Percentiles rank a stretch among this genome's conserved stretches.
phyloP scores from a whole-genome alignment of 2,797 vertebrate genomes.

The Aselliscus stoliczkanus region DNA sequence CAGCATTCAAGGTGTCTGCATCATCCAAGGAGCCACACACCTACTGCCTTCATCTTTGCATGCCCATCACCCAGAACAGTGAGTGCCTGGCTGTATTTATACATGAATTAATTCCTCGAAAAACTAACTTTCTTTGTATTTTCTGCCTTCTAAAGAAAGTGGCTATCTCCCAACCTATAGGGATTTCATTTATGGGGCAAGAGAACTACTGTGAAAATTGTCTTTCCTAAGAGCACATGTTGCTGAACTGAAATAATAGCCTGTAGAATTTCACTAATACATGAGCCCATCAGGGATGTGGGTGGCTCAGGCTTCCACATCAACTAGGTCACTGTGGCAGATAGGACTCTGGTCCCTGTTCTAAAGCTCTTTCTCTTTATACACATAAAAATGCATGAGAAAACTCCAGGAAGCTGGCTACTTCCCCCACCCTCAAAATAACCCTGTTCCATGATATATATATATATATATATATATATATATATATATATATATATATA shows the following conservation, averaged over 20 bases:
- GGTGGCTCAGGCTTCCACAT: background rate
- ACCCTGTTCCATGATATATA: slow-evolving; percentile 48
- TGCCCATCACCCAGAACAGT: background rate
- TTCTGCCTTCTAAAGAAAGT: background rate
- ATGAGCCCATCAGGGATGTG: background rate
- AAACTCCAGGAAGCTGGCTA: background rate
- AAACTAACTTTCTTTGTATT: background rate
- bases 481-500: background rate
- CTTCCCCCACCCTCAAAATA: slow-evolving; percentile 26
- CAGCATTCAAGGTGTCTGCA: background rate
- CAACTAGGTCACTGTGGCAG: background rate
- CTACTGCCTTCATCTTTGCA: background rate
- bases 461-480: background rate
- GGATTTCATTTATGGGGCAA: background rate
- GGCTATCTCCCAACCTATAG: background rate
- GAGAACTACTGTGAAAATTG: background rate
- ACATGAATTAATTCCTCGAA: background rate
- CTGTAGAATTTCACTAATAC: background rate
- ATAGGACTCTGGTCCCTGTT: background rate
- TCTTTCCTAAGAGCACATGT: slow-evolving; percentile 6
- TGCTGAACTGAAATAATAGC: slow-evolving; percentile 7
- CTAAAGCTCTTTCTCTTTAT: background rate
- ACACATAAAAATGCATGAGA: background rate
- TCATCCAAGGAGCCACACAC: no score
- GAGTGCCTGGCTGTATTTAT: background rate